Evolutionary conservation across 2,888 invertebrate genomes (phyloP), one percentile per base, ranked within the genome.

Genomic region (Lepidocyrtoides sp.): DNA sequence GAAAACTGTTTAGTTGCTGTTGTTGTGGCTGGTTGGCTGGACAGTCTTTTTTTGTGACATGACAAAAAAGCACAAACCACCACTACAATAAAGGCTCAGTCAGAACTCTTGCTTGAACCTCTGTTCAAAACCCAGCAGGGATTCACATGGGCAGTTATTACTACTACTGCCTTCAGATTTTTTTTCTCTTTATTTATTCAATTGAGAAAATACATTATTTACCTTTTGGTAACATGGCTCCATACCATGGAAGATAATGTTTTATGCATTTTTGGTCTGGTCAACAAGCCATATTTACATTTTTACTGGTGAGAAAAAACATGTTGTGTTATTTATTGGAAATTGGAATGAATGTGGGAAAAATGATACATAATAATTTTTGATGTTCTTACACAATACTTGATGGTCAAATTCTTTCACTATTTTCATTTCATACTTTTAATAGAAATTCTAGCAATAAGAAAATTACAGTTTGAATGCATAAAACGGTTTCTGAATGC

Each of bases 101-200:
- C n/a, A 77, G 86, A 60, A 57, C 41, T 60, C 60, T 63, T 75
- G 79, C 29, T 54, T 69, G 69, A 81, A 88, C 41, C 54, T 29
- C 32, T 29, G 77, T 57, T 79, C 8, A 44, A 77, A 79, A 23
- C 79, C 0, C 88, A 69, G 88, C 72, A 57, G 88, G 88, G 72
- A 51, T 63, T 48, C 69, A 81, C 81, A 23, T 57, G 81, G 57
- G 44, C 81, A 63, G 72, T 86, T 86, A 77, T 86, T 77, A 75
- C 14, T 75, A 66, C 66, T 23, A 10, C 17, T 75, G 32, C 29
- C 77, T 29, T 79, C 51, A 79, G 26, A 26, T 4, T 79, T 72
- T 41, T 72, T 41, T n/a, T 48, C 26, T 5, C 26, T 23, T 44
- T 75, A 48, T 66, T 83, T 75, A 60, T 86, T 86, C 75, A 86